Evolutionary conservation across 64 coral and sea anemone genomes (phyloP).

Genomic region (Montipora capricornis): DNA sequence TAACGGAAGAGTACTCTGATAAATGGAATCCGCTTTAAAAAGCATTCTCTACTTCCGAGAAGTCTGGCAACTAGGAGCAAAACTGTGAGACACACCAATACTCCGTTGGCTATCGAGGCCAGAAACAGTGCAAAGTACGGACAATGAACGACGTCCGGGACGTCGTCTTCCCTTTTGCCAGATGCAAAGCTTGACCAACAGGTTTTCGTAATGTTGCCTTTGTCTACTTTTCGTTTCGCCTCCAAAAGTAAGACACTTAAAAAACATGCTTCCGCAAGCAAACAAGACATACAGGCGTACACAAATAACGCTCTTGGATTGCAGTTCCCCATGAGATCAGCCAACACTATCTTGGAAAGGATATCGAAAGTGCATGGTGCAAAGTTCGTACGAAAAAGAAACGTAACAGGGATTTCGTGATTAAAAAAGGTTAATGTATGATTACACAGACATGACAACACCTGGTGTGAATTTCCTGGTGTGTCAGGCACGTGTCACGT

Average conservation of each 20-base stretch:
- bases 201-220: not conserved
- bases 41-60: conserved; percentile 2
- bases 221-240: not conserved
- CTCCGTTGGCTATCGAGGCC: conserved; percentile 9
- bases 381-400: not conserved
- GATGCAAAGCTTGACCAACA: conserved; percentile 30
- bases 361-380: not conserved
- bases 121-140: conserved; percentile 28
- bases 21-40: conserved; percentile 6
- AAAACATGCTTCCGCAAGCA: conserved; percentile 15
- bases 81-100: not conserved
- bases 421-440: not conserved
- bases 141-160: not conserved
- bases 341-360: not conserved
- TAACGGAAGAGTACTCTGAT: not conserved
- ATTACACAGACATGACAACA: not conserved
- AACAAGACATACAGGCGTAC: not conserved
- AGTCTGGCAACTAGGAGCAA: not conserved
- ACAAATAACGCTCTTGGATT: conserved; percentile 44
- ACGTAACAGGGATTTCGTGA: not conserved
- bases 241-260: not conserved
- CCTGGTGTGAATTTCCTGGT: too few relatives aligned
- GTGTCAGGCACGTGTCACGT: too few relatives aligned
- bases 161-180: not conserved
- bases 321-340: conserved; percentile 15